Evolutionary conservation across 2,888 invertebrate genomes (phyloP), one percentile per base, ranked within the genome.

Genomic region (Mythimna impura): DNA sequence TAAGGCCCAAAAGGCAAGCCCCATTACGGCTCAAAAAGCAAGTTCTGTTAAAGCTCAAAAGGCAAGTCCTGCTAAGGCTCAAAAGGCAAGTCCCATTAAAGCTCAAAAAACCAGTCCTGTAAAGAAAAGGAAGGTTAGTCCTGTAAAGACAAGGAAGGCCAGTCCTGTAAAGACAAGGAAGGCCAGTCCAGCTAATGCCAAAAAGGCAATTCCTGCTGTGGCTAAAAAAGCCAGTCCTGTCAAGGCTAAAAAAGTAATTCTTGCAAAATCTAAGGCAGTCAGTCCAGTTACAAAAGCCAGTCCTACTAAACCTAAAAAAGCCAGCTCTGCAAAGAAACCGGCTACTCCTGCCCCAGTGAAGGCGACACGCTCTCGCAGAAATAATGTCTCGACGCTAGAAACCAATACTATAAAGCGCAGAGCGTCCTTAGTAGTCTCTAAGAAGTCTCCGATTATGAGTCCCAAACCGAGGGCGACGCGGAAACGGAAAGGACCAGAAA

Each of bases 381-480:
- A 67, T 17, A 61, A 72, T 61, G 66, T 67, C n/a, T 69, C 63
- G 2, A 62, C 55, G 2, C 43, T 72, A 3, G 71, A 82, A 81
- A 43, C 63, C 3, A 82, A 76, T 5, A 63, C 52, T 5, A 93
- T 89, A 66, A 92, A 87, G 68, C 89, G 88, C 14, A 74, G 85
- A 25, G 73, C 86, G 0, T 89, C 91, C 3, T 74, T 94, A 22
- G 90, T 93, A 17, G 88, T 94, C 7, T 71, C 88, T 1, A 93
- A 94, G 69, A 94, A 91, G 79, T 66, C 89, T 0, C 93, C 93
- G 0, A 83, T 85, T 12, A 83, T 91, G 81, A 89, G 86, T n/a
- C 91, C 91, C 0, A 68, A 69, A 22, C 81, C 71, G 3, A 75
- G 72, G 61, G 66, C 79, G 17, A 43, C 81, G 6, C 68, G 81